A percentile compares a stretch with the other conserved stretches of the same genome.
phyloP scores from a whole-genome alignment of 2,888 invertebrate genomes.

The Phlogophora meticulosa region DNA sequence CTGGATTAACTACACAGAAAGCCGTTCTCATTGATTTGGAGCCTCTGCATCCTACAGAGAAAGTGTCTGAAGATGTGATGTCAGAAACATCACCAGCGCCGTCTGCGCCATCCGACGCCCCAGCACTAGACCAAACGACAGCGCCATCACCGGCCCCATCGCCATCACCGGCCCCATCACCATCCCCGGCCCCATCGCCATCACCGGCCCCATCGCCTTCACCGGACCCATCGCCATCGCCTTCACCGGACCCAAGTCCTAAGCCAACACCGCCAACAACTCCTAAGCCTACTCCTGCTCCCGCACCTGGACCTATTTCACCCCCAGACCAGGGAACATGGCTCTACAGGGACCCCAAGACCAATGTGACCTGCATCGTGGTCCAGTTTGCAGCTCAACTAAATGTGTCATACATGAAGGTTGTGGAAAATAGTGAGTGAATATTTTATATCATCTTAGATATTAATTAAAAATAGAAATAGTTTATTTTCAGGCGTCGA shows the following conservation, averaged over 20 bases:
- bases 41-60: neutral
- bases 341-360: conserved; percentile 71
- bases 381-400: conserved; percentile 93
- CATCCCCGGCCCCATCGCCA: conserved; percentile 6
- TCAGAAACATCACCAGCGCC: neutral
- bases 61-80: neutral
- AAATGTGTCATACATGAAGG: conserved; percentile 89
- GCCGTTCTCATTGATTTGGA: neutral
- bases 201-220: conserved; percentile 36
- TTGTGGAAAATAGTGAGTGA: conserved; percentile 77
- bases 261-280: conserved; percentile 70
- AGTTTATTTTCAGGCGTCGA: too few species aligned
- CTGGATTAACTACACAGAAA: neutral
- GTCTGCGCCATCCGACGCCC: neutral
- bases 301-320: conserved; percentile 73
- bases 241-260: conserved; percentile 63
- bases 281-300: conserved; percentile 72
- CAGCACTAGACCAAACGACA: neutral
- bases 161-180: neutral
- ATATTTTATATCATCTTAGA: conserved; percentile 4
- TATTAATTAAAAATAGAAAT: too few species aligned
- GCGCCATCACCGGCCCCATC: neutral
- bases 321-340: conserved; percentile 80
- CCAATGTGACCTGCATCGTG: conserved; percentile 92
- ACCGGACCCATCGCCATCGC: conserved; percentile 68